Evolutionary conservation across 2,797 vertebrate genomes (phyloP), one percentile per base, ranked within the genome.

Genomic region (Rousettus madagascariensis): DNA sequence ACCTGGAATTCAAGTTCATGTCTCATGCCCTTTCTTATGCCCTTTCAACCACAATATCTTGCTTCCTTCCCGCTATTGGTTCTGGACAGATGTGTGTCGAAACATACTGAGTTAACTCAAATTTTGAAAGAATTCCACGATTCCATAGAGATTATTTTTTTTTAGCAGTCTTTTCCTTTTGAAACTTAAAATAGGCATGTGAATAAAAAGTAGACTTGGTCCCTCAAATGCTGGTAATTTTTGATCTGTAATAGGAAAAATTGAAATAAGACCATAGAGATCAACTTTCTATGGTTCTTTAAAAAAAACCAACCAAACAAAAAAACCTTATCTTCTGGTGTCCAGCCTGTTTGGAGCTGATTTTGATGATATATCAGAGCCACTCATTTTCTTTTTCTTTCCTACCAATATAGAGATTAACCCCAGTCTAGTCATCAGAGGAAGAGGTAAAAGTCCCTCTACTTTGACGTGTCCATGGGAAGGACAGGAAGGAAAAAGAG

Each of bases 71-170:
- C 22, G 69, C 49, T 75, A 26, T 46, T 59, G 22, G 4, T 68
- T 26, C n/a, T 51, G 57, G 22, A 82, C 26, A 33, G 46, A 20
- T 9, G 5, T 69, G 15, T 57, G 43, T 49, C 88, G 65, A 90
- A 71, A 87, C 66, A 74, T 38, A 53, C 19, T 38, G 63, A 68
- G 30, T 41, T 72, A 71, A 69, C n/a, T 95, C 33, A 79, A 77
- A 82, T 90, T 91, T 79, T 65, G 28, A 77, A 93, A 28, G n/a
- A 41, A 87, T 90, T 84, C 36, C 13, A 59, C 90, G 69, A 85
- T 72, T 88, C 33, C 6, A 13, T 4, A 59, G 28, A n/a, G 38
- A 5, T 38, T 86, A 85, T 86, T n/a, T 77, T 94, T 49, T 77
- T 77, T 65, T 41, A 65, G 26, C 24, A 38, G 5, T 71, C 33